phyloP scores from a whole-genome alignment of 2,797 vertebrate species.

The Telmatherina bonti region DNA sequence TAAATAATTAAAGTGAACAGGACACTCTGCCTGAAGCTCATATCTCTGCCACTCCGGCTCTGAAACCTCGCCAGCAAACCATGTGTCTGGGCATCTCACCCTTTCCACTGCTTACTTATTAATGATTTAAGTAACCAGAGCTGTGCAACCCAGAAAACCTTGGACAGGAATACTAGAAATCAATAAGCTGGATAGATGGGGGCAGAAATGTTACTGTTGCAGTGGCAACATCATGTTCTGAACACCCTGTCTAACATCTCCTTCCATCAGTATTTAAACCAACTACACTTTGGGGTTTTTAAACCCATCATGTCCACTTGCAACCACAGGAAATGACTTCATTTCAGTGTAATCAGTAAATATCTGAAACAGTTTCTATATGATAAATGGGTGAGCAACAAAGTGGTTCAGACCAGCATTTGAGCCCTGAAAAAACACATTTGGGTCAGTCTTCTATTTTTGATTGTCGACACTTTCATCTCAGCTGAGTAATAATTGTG shows the following conservation, averaged over 20 bases:
- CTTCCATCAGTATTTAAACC: background rate
- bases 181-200: constrained; percentile 21
- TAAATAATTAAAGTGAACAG: constrained; percentile 81
- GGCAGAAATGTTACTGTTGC: constrained; percentile 4
- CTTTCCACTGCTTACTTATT: constrained; percentile 78
- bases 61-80: constrained; percentile 61
- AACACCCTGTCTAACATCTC: constrained; percentile 7
- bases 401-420: constrained; percentile 24
- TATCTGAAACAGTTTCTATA: background rate
- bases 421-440: constrained; percentile 30
- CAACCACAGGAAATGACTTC: background rate
- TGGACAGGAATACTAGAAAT: constrained; percentile 42
- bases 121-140: constrained; percentile 73
- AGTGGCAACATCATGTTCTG: constrained; percentile 29
- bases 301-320: background rate
- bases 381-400: constrained; percentile 19
- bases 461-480: constrained; percentile 5
- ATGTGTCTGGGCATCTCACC: constrained; percentile 63
- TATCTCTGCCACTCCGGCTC: constrained; percentile 51
- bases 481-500: constrained; percentile 21
- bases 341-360: background rate
- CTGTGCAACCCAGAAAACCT: constrained; percentile 68
- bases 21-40: constrained; percentile 59
- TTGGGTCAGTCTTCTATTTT: constrained; percentile 45
- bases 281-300: constrained; percentile 1